These are phyloP conservation scores for Sitobion miscanthi DNA, from an alignment of 1,140 invertebrate genomes.

Conservation along the genomic window DNA sequence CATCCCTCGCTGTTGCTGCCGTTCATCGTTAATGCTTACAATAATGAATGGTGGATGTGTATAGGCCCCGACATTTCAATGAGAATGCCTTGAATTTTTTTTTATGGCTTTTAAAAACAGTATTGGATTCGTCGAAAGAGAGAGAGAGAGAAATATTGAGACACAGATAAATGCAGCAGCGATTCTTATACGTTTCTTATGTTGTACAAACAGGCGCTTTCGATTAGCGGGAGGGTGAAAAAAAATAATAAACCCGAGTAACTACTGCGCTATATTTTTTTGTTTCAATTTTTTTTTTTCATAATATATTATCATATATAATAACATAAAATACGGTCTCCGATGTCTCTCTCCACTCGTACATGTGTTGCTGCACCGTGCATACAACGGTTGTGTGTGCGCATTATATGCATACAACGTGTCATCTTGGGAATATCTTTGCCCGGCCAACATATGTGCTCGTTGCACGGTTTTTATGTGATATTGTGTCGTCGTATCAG, in stretches of 20 bases:
- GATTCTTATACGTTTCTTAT: background rate
- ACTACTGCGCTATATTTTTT: constrained; percentile 10
- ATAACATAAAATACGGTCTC: background rate
- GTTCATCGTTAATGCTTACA: background rate
- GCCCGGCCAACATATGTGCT: background rate
- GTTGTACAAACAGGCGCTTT: background rate
- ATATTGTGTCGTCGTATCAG: background rate
- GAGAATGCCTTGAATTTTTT: background rate
- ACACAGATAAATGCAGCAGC: background rate
- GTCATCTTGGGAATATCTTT: constrained; percentile 55
- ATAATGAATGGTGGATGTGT: background rate
- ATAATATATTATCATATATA: background rate
- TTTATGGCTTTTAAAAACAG: background rate
- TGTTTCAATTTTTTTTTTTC: background rate
- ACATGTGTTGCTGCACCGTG: constrained; percentile 19
- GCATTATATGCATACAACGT: background rate
- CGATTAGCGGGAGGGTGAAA: background rate
- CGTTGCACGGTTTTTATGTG: background rate
- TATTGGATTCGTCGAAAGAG: background rate
- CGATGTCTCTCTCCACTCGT: background rate
- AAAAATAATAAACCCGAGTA: background rate
- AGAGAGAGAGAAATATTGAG: background rate
- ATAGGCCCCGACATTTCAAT: background rate
- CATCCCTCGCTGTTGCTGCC: background rate
- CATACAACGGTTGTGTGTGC: background rate